Base-by-base conservation (phyloP, 2,797 vertebrate species). In the Danio tinwini region DNA sequence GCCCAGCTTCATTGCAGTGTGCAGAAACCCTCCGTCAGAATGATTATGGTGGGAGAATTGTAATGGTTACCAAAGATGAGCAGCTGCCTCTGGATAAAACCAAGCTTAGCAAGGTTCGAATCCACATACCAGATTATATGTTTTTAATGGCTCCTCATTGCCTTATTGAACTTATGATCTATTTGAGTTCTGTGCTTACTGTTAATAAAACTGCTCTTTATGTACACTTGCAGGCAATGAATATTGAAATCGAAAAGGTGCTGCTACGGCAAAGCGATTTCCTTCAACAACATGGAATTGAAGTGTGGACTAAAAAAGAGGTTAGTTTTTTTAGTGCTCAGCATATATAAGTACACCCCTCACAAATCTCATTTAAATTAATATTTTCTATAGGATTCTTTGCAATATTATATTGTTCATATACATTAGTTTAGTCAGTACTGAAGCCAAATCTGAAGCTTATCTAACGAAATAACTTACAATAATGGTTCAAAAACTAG, bases 21-120 rank as follows among this genome's bases (percentile, higher is more conserved):
- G 96, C 96, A 14, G 96, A 98, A 88, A 96, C 92, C 0, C 94
- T 98, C 76, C 92, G 96, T 0, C 96, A 97, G 83, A 95, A 96
- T 83, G 88, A 89, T 49, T 96, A 95, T 82, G 89, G 87, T 0
- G 96, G 96, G 77, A 91, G 92, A 84, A 93, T 97, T 84, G 68
- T 97, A 86, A 91, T 97, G 81, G 87, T 92, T 74, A 96, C 95
- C 79, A 94, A 83, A 58, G 96, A 97, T 81, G 88, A 73, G 1
- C 84, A 96, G 0, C 87, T 92, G 12, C 96, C 96, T 0, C 94
- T 94, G 6, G 96, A 97, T 91, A 95, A 93, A 73, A 83, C 96
- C 81, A 96, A 95, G 85, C 90, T 98, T 62, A 98, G 93, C 86
- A 96, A 98, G 94, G 96, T 96, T 61, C 0, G 79, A 55, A 64